Base-by-base conservation (phyloP, 2,113 vertebrate genomes). In the Herpailurus yagouaroundi region DNA sequence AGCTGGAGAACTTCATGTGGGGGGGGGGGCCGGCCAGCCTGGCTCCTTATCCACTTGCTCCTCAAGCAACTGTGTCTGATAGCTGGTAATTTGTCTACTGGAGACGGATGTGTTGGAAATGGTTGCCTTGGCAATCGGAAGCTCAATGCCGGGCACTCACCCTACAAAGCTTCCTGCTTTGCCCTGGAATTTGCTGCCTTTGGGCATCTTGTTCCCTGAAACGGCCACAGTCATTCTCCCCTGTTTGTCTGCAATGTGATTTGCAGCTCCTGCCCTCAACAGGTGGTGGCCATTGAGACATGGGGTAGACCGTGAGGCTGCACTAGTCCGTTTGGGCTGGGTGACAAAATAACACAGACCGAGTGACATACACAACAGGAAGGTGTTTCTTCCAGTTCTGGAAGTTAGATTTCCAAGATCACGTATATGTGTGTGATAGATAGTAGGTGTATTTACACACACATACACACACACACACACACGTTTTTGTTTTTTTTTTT, bases 281-380 rank as follows among this genome's bases (percentile, higher is more conserved):
- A 41, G 9, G 19, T 1, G 16, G 5, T 7, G 8, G 4, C 7
- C 4, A 1, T 7, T 1, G 41, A 27, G n/a, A 50, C 5, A 15
- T 19, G 25, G n/a, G 36, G 11, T 13, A 13, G 18, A 3, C 50
- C 0, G 14, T 0, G 25, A 55, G 4, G 31, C 27, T 29, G 3
- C 4, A 1, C 14, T 8, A 8, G 45, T 50, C 48, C 7, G 27
- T 27, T 57, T 18, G 1, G 19, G 16, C 19, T 48, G 4, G 11
- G 2, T 27, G 6, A 33, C 31, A 16, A 4, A 55, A 38, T 29
- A n/a, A 13, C 4, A 19, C 1, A 23, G 25, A 38, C 4, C 2
- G 3, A 0, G 45, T 5, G 7, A 13, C 33, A 16, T 5, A 25
- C 36, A 19, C 31, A 55, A 15, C 2, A 48, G 48, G 41, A 9